Evolutionary conservation across 2,888 invertebrate species (phyloP).

Genomic region (Archips xylosteana): DNA sequence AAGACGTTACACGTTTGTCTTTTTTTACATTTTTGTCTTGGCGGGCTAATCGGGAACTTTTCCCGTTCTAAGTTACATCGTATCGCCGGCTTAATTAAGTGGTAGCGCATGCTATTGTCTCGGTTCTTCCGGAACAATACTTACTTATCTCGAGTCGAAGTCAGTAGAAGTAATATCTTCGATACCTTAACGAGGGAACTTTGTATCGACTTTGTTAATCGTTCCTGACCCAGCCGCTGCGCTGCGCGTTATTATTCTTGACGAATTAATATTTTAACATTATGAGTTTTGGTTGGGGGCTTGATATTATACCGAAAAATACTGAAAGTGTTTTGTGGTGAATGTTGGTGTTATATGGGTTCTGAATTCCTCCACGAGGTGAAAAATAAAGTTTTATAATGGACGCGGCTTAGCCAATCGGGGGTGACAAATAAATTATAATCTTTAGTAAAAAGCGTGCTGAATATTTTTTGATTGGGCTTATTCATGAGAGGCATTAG

Average conservation of each 20-base stretch:
- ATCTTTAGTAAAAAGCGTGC: conserved; percentile 46
- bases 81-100: conserved; percentile 80
- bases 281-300: conserved; percentile 17
- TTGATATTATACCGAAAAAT: conserved; percentile 14
- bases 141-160: conserved; percentile 80
- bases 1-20: conserved; percentile 59
- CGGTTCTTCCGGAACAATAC: conserved; percentile 80
- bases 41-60: conserved; percentile 68
- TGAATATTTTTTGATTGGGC: background rate
- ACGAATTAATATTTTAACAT: conserved; percentile 49
- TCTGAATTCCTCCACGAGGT: conserved; percentile 57
- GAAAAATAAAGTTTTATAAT: conserved; percentile 53
- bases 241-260: conserved; percentile 46
- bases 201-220: conserved; percentile 83
- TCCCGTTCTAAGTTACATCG: conserved; percentile 65
- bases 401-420: conserved; percentile 75
- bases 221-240: conserved; percentile 69
- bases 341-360: conserved; percentile 47
- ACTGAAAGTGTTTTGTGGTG: conserved; percentile 19
- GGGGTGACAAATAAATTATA: conserved; percentile 50
- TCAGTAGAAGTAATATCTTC: conserved; percentile 81
- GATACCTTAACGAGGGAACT: conserved; percentile 85
- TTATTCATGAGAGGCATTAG: background rate
- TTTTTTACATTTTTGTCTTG: conserved; percentile 59
- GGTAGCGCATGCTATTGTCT: conserved; percentile 81